Percentiles rank a stretch among this genome's conserved stretches.
Evolutionary conservation across 2,888 invertebrate genomes (phyloP).

Genomic region (Apodemia mormo): DNA sequence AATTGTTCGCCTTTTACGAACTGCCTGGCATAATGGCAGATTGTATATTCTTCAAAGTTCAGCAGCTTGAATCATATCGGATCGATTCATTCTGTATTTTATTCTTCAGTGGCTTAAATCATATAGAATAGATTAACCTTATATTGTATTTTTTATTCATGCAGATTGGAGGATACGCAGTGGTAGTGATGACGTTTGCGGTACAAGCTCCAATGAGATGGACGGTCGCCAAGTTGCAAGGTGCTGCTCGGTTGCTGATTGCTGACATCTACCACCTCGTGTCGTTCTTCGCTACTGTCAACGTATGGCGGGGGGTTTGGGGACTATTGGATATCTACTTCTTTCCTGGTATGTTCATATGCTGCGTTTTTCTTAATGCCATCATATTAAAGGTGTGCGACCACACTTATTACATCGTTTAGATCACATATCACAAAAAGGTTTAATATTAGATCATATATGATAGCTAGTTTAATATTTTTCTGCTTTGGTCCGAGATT

Average conservation of each 20-base stretch:
- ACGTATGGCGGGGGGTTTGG: slow-evolving; percentile 95
- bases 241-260: slow-evolving; percentile 84
- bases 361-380: slow-evolving; percentile 3
- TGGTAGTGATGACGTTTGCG: slow-evolving; percentile 87
- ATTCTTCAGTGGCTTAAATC: no score
- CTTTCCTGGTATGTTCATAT: slow-evolving; percentile 84
- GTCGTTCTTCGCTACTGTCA: slow-evolving; percentile 90
- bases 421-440: no score
- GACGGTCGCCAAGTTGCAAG: slow-evolving; percentile 85
- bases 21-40: no score
- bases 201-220: slow-evolving; percentile 88
- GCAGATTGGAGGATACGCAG: slow-evolving; percentile 88
- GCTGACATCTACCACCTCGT: slow-evolving; percentile 90
- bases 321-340: slow-evolving; percentile 89
- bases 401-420: not conserved
- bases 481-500: no score
- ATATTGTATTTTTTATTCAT: slow-evolving; percentile 27
- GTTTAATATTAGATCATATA: no score
- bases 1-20: no score
- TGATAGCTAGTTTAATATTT: not conserved
- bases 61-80: no score
- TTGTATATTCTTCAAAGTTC: no score
- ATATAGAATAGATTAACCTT: not conserved
- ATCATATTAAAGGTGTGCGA: not conserved
- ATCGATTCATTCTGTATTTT: no score